Base-by-base conservation (phyloP, 2,113 vertebrate species). In the Apteryx owenii region DNA sequence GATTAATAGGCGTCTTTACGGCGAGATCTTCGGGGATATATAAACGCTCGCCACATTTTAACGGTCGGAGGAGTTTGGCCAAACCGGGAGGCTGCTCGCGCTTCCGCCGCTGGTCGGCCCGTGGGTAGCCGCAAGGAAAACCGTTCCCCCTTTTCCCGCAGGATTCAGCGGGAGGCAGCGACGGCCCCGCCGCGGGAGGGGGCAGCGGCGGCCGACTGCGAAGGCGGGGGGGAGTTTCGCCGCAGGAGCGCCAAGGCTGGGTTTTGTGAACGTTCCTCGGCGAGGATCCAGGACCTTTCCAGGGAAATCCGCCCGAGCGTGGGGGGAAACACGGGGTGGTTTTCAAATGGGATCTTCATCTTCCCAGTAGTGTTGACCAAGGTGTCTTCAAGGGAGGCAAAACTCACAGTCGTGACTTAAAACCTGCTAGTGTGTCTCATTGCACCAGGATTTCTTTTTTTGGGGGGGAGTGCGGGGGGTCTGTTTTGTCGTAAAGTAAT, bases 101-200 rank as follows among this genome's bases (percentile, higher is more conserved):
- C 31, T 46, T 15, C 44, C 8, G 20, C 0, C 1, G 2, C 9
- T 13, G 56, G 1, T 38, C 10, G 23, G 15, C 0, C 0, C 2
- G 51, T 58, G 15, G 56, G 69, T 0, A 25, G 29, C 61, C 75
- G 61, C 60, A 13, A 2, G 23, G 53, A 28, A 42, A 92, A 31
- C 17, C 53, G 53, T 2, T 33, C 19, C 23, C 16, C 29, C 42
- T 25, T 38, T 38, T 38, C 36, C 36, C 36, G 36, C 36, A 38
- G 36, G 36, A 38, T 38, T 38, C 36, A 7, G 36, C 36, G 36
- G 36, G 36, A 38, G 36, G 36, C 36, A 38, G 36, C 36, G 36
- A 38, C 36, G 36, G 36, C 36, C 44, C 44, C 14, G 44, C 44
- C 44, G 44, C 44, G 44, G 44, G 44, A 38, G 15, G 38, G 42